These are phyloP conservation scores for Aeoliscus strigatus DNA, from an alignment of 2,797 vertebrate genomes.

Conservation along the genomic window DNA sequence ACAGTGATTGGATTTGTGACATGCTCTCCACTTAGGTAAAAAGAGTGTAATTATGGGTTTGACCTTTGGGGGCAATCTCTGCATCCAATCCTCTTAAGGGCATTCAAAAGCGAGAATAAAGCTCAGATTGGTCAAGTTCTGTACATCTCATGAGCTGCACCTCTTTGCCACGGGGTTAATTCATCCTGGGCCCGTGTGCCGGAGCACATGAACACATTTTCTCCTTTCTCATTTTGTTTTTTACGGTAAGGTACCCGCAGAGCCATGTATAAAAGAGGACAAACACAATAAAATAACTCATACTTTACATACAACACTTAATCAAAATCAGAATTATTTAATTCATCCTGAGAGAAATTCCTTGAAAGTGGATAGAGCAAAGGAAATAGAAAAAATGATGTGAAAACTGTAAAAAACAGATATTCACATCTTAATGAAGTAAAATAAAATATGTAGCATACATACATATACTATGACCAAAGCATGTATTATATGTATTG, in stretches of 20 bases:
- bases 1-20: slow-evolving; percentile 51
- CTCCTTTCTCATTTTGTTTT: not conserved
- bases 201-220: slow-evolving; percentile 7
- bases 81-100: slow-evolving; percentile 29
- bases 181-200: slow-evolving; percentile 13
- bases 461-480: too few species aligned
- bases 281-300: not conserved
- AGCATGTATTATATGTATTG: too few species aligned
- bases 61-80: slow-evolving; percentile 49
- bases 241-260: not conserved
- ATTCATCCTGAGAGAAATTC: too few species aligned
- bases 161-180: slow-evolving; percentile 33
- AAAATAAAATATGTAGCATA: too few species aligned
- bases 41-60: slow-evolving; percentile 52
- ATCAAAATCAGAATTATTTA: too few species aligned
- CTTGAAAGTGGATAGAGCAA: too few species aligned
- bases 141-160: slow-evolving; percentile 31
- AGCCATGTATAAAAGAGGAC: not conserved
- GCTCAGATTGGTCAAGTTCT: slow-evolving; percentile 37
- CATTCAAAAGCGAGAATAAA: slow-evolving; percentile 49
- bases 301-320: too few species aligned
- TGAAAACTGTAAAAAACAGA: too few species aligned
- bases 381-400: too few species aligned
- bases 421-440: too few species aligned
- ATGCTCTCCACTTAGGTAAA: slow-evolving; percentile 48